phyloP scores from a whole-genome alignment of 2,888 invertebrate genomes.

The Agrypnus murinus region DNA sequence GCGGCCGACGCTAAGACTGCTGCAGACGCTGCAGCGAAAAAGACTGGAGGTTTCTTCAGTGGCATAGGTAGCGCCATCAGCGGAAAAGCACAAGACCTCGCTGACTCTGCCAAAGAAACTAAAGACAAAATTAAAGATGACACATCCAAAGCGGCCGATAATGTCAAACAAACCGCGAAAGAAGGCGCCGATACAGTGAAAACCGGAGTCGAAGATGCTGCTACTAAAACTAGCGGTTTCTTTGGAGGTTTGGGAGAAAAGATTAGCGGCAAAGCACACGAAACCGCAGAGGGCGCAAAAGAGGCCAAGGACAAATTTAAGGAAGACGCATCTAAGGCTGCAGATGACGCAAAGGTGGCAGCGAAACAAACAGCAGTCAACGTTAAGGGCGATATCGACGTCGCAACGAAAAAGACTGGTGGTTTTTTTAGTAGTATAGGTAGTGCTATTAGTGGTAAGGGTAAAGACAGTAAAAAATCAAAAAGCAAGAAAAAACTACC shows the following conservation, averaged over 20 bases:
- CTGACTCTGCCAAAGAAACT: neutral
- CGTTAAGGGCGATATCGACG: slow-evolving; percentile 11
- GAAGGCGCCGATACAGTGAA: slow-evolving; percentile 15
- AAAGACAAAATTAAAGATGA: slow-evolving; percentile 31
- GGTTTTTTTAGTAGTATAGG: slow-evolving; percentile 49
- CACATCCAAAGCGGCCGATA: slow-evolving; percentile 4
- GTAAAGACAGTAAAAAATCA: neutral
- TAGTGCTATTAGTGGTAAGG: slow-evolving; percentile 38
- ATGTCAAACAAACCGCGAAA: neutral
- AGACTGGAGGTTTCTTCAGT: slow-evolving; percentile 51
- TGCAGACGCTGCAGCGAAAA: slow-evolving; percentile 30
- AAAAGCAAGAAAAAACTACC: too few species aligned
- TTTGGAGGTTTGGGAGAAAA: slow-evolving; percentile 27
- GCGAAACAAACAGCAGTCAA: slow-evolving; percentile 1
- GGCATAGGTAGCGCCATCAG: slow-evolving; percentile 44
- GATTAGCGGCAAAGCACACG: neutral
- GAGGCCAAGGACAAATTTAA: slow-evolving; percentile 31
- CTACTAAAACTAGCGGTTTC: slow-evolving; percentile 14
- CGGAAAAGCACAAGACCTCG: slow-evolving; percentile 7
- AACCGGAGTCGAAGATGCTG: slow-evolving; percentile 22
- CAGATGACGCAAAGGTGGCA: slow-evolving; percentile 31
- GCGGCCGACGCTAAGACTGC: slow-evolving; percentile 23
- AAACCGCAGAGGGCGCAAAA: slow-evolving; percentile 1
- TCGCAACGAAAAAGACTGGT: slow-evolving; percentile 42
- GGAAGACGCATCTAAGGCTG: slow-evolving; percentile 36